These are phyloP conservation scores for Drosophila ohnishii DNA, from an alignment of 1,140 invertebrate species.

Conservation along the genomic window DNA sequence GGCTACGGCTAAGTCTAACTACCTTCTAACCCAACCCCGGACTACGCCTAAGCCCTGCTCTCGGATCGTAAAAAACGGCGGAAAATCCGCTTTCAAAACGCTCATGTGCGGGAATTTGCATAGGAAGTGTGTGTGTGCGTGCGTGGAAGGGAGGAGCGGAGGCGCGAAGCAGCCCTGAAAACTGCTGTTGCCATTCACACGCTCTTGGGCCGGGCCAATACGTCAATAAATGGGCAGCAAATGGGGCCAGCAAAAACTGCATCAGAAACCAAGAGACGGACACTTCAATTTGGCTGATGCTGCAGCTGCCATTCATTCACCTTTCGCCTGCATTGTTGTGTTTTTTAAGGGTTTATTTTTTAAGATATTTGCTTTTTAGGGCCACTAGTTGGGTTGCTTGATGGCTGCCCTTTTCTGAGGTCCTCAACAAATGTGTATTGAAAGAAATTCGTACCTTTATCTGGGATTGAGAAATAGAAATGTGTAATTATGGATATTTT, in stretches of 20 bases:
- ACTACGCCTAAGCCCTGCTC: slow-evolving; percentile 7
- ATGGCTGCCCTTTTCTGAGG: background rate
- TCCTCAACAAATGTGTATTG: background rate
- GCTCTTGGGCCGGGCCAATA: slow-evolving; percentile 63
- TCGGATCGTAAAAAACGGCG: slow-evolving; percentile 63
- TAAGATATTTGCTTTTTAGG: background rate
- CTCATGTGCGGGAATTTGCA: slow-evolving; percentile 67
- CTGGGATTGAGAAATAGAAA: background rate
- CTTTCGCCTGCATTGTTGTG: slow-evolving; percentile 7
- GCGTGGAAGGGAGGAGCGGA: background rate
- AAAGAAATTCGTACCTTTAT: background rate
- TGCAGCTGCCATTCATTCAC: slow-evolving; percentile 3
- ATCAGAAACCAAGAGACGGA: slow-evolving; percentile 44
- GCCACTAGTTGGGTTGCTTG: background rate
- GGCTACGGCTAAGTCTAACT: slow-evolving; percentile 3
- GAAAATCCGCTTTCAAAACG: slow-evolving; percentile 75
- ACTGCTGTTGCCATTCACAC: slow-evolving; percentile 68
- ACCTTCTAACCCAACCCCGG: background rate
- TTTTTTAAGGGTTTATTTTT: background rate
- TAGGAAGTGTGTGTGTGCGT: slow-evolving; percentile 43
- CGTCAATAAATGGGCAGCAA: slow-evolving; percentile 65
- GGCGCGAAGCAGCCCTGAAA: slow-evolving; percentile 5
- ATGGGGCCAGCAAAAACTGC: slow-evolving; percentile 6
- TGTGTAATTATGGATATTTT: background rate
- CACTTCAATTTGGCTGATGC: slow-evolving; percentile 70